Evolutionary conservation across 1,140 invertebrate species (phyloP).

Genomic region (Drosophila subobscura): DNA sequence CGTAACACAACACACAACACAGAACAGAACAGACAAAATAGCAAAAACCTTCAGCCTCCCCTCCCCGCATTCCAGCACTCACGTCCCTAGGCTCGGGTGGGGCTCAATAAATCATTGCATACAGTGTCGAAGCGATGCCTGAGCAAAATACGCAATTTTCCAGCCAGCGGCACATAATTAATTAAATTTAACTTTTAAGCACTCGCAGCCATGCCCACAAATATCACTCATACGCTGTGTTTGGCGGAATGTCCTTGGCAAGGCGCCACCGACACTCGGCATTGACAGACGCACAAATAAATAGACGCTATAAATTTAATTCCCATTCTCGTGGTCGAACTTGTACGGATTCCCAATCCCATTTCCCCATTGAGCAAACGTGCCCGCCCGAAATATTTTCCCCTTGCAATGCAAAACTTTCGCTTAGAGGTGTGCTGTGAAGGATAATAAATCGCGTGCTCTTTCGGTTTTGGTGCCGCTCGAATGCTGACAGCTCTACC

Average conservation of each 20-base stretch:
- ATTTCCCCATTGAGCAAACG: slow-evolving; percentile 60
- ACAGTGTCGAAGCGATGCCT: slow-evolving; percentile 47
- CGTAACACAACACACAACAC: slow-evolving; percentile 26
- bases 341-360: slow-evolving; percentile 13
- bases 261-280: slow-evolving; percentile 51
- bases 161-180: slow-evolving; percentile 67
- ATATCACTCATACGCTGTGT: slow-evolving; percentile 68
- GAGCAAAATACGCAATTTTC: slow-evolving; percentile 37
- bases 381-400: slow-evolving; percentile 57
- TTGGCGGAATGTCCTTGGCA: slow-evolving; percentile 13
- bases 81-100: slow-evolving; percentile 17
- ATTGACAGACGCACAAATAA: slow-evolving; percentile 75
- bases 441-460: slow-evolving; percentile 68
- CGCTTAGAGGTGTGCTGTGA: slow-evolving; percentile 64
- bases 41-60: slow-evolving; percentile 25
- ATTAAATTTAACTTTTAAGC: slow-evolving; percentile 75
- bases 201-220: slow-evolving; percentile 22
- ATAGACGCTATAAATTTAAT: slow-evolving; percentile 73
- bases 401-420: slow-evolving; percentile 64
- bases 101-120: slow-evolving; percentile 70
- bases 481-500: slow-evolving; percentile 72
- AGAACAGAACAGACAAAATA: slow-evolving; percentile 20
- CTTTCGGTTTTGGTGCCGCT: slow-evolving; percentile 62
- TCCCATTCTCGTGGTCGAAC: slow-evolving; percentile 42
- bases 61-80: neutral